Evolutionary conservation across 1,140 invertebrate genomes (phyloP), one percentile per base, ranked within the genome.

Genomic region (Delia radicum): DNA sequence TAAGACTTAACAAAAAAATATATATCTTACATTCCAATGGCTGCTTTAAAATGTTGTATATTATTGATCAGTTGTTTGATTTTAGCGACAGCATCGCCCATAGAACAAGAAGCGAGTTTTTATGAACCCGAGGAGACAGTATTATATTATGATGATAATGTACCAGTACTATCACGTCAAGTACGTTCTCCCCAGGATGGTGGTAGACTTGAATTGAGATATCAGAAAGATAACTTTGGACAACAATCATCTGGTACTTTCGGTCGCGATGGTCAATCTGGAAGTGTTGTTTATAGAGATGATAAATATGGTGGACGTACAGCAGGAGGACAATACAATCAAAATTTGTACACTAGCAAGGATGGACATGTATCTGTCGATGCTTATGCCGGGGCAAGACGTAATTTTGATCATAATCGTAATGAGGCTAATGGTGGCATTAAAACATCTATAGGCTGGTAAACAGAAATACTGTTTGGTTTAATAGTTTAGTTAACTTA

Each of bases 351-450:
- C 31, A 78, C 74, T n/a, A 81, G 79, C 28, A 46, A 63, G 5
- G 80, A 83, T 81, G 81, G 81, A 46, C 81, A 80, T 79, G 80
- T 79, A 75, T 77, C 18, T 31, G 77, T 83, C 7, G 81, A 83
- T 78, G 81, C 81, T 76, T 83, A 83, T 62, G 27, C 24, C 15
- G 80, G 83, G 74, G 81, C 78, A 27, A 80, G 74, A 27, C 63
- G 81, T 0, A 83, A 83, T 21, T 79, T 82, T 13, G 80, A 83
- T 63, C 21, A 69, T 10, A 83, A 83, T 69, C 81, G 79, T 24
- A 83, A 83, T 48, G 18, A 81, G 75, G 79, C 73, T 31, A 78
- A 75, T n/a, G 21, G 26, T 24, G 26, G 62, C 21, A 27, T 65
- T 55, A 2, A n/a, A n/a, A n/a, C n/a, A n/a, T n/a, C n/a, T n/a